Conservation (phyloP, 2,888 invertebrate genomes). For the Tineola bisselliella region DNA sequence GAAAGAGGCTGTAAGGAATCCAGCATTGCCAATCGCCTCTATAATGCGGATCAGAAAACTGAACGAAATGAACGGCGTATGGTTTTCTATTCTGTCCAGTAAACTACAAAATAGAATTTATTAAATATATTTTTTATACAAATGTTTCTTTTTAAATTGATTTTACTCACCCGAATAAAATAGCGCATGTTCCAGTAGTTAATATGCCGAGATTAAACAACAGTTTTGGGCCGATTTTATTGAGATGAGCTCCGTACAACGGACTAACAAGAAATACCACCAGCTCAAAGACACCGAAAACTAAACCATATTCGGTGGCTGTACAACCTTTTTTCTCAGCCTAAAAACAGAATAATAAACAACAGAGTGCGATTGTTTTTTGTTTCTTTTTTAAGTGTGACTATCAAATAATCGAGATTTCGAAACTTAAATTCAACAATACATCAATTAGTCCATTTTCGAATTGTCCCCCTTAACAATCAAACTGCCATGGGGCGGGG, state of each 20-base stretch:
- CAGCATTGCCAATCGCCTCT: conserved; percentile 87
- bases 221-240: conserved; percentile 80
- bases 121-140: too few relatives aligned
- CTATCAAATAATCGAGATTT: too few relatives aligned
- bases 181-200: conserved; percentile 83
- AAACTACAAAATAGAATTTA: conserved; percentile 66
- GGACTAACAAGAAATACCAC: conserved; percentile 86
- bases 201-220: conserved; percentile 86
- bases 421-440: neutral
- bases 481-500: too few relatives aligned
- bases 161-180: conserved; percentile 76
- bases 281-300: conserved; percentile 87
- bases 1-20: conserved; percentile 86
- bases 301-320: conserved; percentile 84
- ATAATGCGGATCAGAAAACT: conserved; percentile 83
- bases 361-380: too few relatives aligned
- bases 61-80: conserved; percentile 77
- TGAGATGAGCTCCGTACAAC: conserved; percentile 81
- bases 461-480: too few relatives aligned
- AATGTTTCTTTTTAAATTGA: too few relatives aligned
- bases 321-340: conserved; percentile 84
- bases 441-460: too few relatives aligned
- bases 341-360: conserved; percentile 45
- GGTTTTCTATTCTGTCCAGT: conserved; percentile 75
- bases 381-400: too few relatives aligned